Conservation (phyloP, 2,888 invertebrate genomes). For the Nomada ferruginata region DNA sequence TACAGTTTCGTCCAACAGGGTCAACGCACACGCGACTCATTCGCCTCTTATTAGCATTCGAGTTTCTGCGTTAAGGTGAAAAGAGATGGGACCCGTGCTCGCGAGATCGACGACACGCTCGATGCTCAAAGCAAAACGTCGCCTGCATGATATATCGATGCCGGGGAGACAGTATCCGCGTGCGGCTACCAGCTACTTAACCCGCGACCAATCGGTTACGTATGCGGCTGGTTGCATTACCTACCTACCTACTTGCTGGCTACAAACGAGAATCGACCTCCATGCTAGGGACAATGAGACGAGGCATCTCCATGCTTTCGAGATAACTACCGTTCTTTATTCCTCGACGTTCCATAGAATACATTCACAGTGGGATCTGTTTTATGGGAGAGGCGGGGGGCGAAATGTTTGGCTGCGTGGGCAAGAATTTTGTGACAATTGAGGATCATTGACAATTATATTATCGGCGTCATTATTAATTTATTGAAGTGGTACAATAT, state of each 20-base stretch:
- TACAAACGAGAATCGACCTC: slow-evolving; percentile 57
- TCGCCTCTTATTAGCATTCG: slow-evolving; percentile 3
- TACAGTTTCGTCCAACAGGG: slow-evolving; percentile 39
- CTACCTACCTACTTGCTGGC: slow-evolving; percentile 59
- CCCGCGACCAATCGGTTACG: slow-evolving; percentile 58
- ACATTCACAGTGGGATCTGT: no score
- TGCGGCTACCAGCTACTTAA: slow-evolving; percentile 54
- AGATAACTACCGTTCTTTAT: slow-evolving; percentile 33
- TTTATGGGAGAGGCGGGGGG: no score
- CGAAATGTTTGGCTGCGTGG: no score
- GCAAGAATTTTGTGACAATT: no score
- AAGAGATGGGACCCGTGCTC: neutral
- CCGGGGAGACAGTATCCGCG: slow-evolving; percentile 46
- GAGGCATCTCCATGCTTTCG: slow-evolving; percentile 43
- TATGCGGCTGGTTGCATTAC: slow-evolving; percentile 54
- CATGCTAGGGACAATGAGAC: slow-evolving; percentile 59
- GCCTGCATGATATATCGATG: slow-evolving; percentile 47
- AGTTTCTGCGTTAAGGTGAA: neutral
- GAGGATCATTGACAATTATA: no score
- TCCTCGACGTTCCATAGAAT: no score
- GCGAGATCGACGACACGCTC: slow-evolving; percentile 33
- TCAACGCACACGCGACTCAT: slow-evolving; percentile 16
- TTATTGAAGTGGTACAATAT: no score
- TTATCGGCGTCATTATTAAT: no score
- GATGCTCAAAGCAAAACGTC: neutral